Base-by-base conservation (phyloP, 2,113 vertebrate genomes). In the Fregata magnificens region DNA sequence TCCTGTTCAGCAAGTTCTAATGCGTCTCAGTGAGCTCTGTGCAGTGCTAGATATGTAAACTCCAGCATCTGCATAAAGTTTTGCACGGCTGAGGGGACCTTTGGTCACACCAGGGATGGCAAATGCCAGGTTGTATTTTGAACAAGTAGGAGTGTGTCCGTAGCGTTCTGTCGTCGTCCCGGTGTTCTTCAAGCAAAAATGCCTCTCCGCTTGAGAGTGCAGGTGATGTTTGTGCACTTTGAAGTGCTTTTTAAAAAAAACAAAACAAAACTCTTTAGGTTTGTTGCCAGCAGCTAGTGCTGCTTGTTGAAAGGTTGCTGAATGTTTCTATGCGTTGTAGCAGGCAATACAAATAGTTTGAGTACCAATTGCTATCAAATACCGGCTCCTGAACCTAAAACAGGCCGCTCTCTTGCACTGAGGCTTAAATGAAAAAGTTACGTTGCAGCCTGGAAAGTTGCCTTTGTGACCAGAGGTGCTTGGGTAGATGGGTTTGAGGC, bases 1-100 rank as follows among this genome's bases (percentile, higher is more conserved):
- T 93, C 96, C 92, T 93, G 88, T 97, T 97, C 96, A 84, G 94
- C 97, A 83, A 96, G 95, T 95, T 96, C 71, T 93, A 5, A 40
- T 86, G 93, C 14, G 36, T 93, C 90, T 95, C 8, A 2, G n/a
- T 65, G 85, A 90, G 92, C 88, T 67, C 76, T 31, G 44, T 24
- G 63, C 47, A 7, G 50, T n/a, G 67, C 42, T 69, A 31, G 82
- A 63, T 90, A 62, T 6, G 72, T 83, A 50, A 88, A 52, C 79
- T 88, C 79, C 47, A 55, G 34, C 79, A 88, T 83, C 87, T 86
- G 66, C 88, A 65, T 70, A 24, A 90, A 93, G 86, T 77, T 86
- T 40, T 88, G 55, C 32, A 3, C 3, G 4, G 63, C 72, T 81
- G 45, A 38, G 67, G 38, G 72, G 66, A 32, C 47, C 53, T 40